These are phyloP conservation scores for Macrosiphum euphorbiae DNA, from an alignment of 2,888 invertebrate species.

Conservation along the genomic window DNA sequence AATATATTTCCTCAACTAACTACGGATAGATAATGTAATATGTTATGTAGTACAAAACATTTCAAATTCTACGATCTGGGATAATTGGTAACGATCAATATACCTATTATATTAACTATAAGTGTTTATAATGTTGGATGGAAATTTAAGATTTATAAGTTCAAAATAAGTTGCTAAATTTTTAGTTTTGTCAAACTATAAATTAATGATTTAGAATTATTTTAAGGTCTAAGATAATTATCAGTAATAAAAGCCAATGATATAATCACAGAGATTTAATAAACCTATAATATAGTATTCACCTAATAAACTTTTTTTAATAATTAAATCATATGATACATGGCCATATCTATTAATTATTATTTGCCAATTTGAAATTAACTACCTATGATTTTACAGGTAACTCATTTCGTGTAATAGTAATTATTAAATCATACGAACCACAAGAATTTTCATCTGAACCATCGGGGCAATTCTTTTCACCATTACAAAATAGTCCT, in stretches of 20 bases:
- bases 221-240: background rate
- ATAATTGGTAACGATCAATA: background rate
- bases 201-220: background rate
- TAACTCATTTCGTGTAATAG: background rate
- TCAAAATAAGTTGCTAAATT: background rate
- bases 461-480: slow-evolving; percentile 88
- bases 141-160: background rate
- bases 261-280: background rate
- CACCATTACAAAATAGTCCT: slow-evolving; percentile 93
- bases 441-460: slow-evolving; percentile 93
- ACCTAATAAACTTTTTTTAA: too few species aligned
- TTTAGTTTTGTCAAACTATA: background rate
- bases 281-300: background rate
- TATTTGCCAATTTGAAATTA: background rate
- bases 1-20: background rate
- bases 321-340: background rate
- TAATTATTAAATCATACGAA: slow-evolving; percentile 72
- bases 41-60: background rate
- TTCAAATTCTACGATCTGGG: background rate
- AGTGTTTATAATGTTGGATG: background rate
- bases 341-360: background rate
- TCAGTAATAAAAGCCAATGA: background rate
- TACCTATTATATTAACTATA: background rate
- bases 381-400: background rate
- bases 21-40: background rate